Conservation (phyloP, 2,113 vertebrate genomes). For the Elgaria multicarinata region DNA sequence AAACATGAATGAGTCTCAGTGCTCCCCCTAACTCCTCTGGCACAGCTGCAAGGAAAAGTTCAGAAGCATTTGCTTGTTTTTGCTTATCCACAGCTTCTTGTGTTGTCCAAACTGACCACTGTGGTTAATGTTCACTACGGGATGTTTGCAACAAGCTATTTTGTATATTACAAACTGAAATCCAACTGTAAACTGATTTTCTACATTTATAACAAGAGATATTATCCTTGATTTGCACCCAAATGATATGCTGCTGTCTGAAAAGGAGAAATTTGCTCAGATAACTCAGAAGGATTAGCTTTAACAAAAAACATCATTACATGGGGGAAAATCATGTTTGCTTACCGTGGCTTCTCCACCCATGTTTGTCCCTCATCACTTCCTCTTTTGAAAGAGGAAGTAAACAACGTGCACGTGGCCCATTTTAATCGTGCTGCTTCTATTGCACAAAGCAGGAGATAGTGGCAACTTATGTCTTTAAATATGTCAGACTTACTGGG, state of each 20-base stretch:
- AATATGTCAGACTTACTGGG: too few species aligned
- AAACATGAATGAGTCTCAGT: background rate
- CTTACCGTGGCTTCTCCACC: too few species aligned
- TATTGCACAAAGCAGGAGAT: too few species aligned
- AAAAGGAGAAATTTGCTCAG: background rate
- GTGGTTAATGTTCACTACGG: background rate
- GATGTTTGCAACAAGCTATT: background rate
- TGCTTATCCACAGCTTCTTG: background rate
- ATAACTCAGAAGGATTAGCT: background rate
- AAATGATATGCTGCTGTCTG: rapidly evolving
- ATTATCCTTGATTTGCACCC: background rate
- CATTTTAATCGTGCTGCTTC: too few species aligned
- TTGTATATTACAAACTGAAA: background rate
- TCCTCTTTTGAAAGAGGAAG: too few species aligned
- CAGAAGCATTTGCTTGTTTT: background rate
- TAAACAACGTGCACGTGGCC: too few species aligned
- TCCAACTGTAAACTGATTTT: background rate
- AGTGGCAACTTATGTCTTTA: too few species aligned
- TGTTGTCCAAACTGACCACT: background rate
- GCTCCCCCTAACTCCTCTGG: background rate
- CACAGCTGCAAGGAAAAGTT: background rate
- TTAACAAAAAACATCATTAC: too few species aligned
- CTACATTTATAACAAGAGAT: background rate
- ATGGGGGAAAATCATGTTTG: too few species aligned
- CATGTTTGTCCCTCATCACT: too few species aligned